These are phyloP conservation scores for Cantharis nigra DNA, from an alignment of 2,888 invertebrate genomes.

Conservation along the genomic window DNA sequence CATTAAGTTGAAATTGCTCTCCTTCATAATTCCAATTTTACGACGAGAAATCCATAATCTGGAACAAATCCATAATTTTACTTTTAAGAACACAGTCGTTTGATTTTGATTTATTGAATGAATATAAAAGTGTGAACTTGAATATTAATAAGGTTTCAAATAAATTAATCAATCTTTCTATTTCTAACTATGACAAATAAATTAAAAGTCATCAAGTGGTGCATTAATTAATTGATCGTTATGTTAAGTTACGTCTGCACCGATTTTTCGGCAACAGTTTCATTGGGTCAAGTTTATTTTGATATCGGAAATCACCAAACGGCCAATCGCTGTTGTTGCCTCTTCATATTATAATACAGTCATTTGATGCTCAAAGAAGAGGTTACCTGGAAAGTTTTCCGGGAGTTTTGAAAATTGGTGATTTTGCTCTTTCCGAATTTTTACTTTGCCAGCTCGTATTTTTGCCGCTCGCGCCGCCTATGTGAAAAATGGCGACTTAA, in stretches of 20 bases:
- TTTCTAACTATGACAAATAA: neutral
- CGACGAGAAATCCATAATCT: neutral
- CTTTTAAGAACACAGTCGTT: neutral
- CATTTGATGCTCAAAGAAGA: too few species aligned
- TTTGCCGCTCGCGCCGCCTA: too few species aligned
- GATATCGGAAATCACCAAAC: too few species aligned
- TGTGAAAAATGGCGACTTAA: too few species aligned
- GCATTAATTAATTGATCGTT: neutral
- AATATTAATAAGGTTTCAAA: neutral
- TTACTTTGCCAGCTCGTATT: too few species aligned
- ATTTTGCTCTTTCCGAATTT: too few species aligned
- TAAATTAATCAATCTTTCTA: neutral
- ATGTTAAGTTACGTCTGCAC: neutral
- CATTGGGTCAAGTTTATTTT: neutral
- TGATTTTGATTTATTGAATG: neutral
- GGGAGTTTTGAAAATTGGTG: too few species aligned
- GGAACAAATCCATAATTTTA: neutral
- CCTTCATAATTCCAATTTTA: neutral
- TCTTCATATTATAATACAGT: too few species aligned
- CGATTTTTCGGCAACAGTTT: neutral
- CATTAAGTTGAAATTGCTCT: neutral
- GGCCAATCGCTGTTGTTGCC: too few species aligned
- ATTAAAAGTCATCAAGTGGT: neutral
- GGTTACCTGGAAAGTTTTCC: too few species aligned
- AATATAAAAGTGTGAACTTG: neutral